These are phyloP conservation scores for Podarcis siculus DNA, from an alignment of 2,797 vertebrate species.

Conservation along the genomic window DNA sequence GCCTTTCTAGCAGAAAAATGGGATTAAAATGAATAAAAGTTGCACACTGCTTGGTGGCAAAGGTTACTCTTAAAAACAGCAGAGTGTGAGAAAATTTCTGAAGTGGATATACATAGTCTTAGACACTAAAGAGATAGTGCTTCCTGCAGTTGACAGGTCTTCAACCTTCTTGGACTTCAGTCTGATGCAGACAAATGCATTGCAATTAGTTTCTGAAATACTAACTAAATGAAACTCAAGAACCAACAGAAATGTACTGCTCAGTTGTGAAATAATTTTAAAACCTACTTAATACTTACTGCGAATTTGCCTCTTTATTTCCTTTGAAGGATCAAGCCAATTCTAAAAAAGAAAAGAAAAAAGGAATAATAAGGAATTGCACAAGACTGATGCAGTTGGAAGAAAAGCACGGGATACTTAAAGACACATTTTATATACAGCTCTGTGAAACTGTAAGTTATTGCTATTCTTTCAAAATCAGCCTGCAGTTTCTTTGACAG, in stretches of 20 bases:
- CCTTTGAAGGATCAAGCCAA: slow-evolving; percentile 94
- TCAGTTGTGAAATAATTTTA: background rate
- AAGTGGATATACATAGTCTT: too few relatives aligned
- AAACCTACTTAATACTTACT: slow-evolving; percentile 83
- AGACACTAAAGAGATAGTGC: too few relatives aligned
- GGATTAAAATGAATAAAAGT: too few relatives aligned
- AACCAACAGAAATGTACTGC: background rate
- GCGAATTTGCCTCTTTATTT: slow-evolving; percentile 94
- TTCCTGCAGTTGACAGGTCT: too few relatives aligned
- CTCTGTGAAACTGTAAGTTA: background rate
- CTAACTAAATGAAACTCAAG: background rate
- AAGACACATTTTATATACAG: slow-evolving; percentile 10
- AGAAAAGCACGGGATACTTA: slow-evolving; percentile 21
- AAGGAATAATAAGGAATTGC: background rate
- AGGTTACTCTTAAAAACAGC: too few relatives aligned
- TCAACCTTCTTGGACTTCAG: too few relatives aligned
- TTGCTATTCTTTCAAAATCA: slow-evolving; percentile 12
- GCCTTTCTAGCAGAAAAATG: too few relatives aligned
- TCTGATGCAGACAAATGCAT: background rate
- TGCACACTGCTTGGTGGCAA: too few relatives aligned
- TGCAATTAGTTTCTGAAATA: background rate
- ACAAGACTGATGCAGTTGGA: slow-evolving; percentile 38
- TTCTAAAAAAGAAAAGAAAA: slow-evolving; percentile 76
- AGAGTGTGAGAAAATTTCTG: too few relatives aligned
- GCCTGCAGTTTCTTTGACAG: background rate